These are phyloP conservation scores for Griposia aprilina DNA, from an alignment of 2,888 invertebrate genomes.

Conservation along the genomic window DNA sequence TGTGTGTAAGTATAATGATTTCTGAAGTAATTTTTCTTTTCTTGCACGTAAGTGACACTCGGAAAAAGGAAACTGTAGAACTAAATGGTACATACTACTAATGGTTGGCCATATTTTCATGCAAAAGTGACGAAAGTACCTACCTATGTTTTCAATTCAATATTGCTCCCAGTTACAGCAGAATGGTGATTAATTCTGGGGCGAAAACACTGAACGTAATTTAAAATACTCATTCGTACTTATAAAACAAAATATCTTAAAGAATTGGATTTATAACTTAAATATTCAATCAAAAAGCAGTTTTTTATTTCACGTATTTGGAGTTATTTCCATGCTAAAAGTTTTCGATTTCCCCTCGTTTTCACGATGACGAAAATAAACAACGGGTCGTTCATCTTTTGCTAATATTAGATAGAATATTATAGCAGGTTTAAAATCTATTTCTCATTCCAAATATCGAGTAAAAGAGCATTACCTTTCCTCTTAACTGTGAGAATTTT, in stretches of 20 bases:
- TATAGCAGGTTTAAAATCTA: neutral
- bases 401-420: neutral
- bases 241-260: neutral
- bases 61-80: neutral
- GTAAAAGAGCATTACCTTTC: no score
- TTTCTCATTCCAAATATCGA: no score
- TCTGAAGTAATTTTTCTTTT: slow-evolving; percentile 3
- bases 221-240: neutral
- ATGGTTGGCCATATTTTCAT: neutral
- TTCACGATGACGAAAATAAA: neutral
- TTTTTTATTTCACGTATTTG: neutral
- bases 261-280: neutral
- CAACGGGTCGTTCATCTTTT: neutral
- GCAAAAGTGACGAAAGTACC: neutral
- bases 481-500: no score
- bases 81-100: no score
- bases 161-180: neutral
- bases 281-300: neutral
- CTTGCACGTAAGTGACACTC: neutral
- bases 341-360: neutral
- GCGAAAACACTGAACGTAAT: neutral
- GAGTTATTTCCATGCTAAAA: neutral
- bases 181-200: no score
- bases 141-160: no score
- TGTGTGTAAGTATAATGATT: neutral